Conservation (phyloP, 2,113 vertebrate species). For the Bufo bufo region DNA sequence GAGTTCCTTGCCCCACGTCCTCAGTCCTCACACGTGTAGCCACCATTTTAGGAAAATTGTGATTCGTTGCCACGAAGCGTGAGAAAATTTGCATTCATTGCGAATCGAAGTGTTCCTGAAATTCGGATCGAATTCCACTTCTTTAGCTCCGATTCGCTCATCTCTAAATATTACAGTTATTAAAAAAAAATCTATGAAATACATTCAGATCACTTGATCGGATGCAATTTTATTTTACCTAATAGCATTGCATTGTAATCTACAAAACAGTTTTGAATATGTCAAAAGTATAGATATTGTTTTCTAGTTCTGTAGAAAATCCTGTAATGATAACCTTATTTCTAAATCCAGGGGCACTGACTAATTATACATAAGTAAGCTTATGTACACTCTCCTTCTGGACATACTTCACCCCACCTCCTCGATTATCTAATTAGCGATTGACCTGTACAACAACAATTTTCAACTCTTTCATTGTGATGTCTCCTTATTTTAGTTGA, state of each 20-base stretch:
- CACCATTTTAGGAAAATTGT: no score
- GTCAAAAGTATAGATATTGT: background rate
- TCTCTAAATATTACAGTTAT: no score
- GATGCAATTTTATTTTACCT: background rate
- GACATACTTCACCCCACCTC: conserved; percentile 11
- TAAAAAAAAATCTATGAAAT: background rate
- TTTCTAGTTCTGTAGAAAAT: no score
- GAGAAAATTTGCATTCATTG: background rate
- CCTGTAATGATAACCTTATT: background rate
- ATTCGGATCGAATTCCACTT: no score
- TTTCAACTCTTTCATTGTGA: background rate
- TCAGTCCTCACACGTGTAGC: no score
- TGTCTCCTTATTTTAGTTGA: conserved; percentile 2
- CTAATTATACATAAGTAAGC: background rate
- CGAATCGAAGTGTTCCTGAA: background rate
- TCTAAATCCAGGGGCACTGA: background rate
- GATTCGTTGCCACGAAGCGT: no score
- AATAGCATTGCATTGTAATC: background rate
- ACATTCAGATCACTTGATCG: background rate
- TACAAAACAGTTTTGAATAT: background rate
- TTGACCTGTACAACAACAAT: conserved; percentile 8
- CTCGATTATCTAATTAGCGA: conserved; percentile 21
- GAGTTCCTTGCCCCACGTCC: no score
- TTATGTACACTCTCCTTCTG: background rate
- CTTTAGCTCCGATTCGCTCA: no score